Evolutionary conservation across 2,797 vertebrate species (phyloP), one percentile per base, ranked within the genome.

Genomic region (Leuciscus waleckii): DNA sequence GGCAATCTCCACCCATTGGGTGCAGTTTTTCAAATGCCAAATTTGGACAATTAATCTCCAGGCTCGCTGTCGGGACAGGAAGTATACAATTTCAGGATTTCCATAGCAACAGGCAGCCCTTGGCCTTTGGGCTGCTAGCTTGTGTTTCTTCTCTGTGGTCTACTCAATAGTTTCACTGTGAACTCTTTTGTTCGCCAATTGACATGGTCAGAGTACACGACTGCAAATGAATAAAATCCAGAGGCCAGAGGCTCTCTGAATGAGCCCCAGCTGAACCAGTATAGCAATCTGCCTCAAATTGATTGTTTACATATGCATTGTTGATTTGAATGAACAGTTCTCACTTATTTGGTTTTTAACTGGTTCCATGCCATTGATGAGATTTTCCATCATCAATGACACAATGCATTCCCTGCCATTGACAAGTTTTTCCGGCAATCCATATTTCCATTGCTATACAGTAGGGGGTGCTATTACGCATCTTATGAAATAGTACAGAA

Each of bases 41-140:
- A 89, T 94, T 94, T 93, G 90, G 89, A 94, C 86, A 91, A 91
- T 93, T 94, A 94, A 94, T 95, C 91, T 92, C 88, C 58, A 89
- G 87, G 85, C 81, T 86, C 56, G 61, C 88, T 90, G 91, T 89
- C 87, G 85, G 85, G 90, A 93, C 93, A 95, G 94, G 93, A 95
- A 95, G 93, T 95, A 92, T 94, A 94, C 84, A 87, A 92, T 96
- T 95, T 95, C 94, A 94, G 85, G 49, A 93, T 94, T 92, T 90
- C 94, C 91, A 92, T 91, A 87, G 93, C 89, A 90, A 95, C 91
- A 71, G 89, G 93, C 90, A 63, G 90, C 85, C 80, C 91, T 91
- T 87, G 92, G 79, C 84, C 86, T 81, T 82, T 80, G 74, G 83
- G 78, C 70, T 16, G 43, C 56, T 83, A 68, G 85, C 43, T 69